Conservation (phyloP, 2,113 vertebrate genomes). For the human region DNA sequence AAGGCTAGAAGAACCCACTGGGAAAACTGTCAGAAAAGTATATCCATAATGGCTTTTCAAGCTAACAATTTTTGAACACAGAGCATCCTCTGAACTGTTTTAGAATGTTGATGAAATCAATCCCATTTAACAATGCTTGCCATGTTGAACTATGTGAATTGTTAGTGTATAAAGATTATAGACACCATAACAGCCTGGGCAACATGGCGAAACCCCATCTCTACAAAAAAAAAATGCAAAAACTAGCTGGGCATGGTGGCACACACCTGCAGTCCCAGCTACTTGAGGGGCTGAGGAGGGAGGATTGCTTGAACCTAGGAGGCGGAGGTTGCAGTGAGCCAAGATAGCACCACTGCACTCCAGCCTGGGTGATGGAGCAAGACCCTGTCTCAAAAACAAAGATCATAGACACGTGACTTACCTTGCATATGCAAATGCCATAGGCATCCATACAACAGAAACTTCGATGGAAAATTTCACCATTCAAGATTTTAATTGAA, state of each 20-base stretch:
- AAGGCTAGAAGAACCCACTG: background rate
- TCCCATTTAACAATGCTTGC: background rate
- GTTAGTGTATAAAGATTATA: background rate
- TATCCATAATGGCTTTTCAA: background rate
- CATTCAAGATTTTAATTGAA: background rate
- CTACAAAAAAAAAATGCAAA: too few relatives aligned
- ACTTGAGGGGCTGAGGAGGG: background rate
- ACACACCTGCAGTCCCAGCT: background rate
- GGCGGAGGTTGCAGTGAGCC: too few relatives aligned
- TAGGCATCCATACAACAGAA: background rate
- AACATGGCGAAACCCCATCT: too few relatives aligned
- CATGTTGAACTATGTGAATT: background rate
- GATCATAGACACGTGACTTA: background rate
- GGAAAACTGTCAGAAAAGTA: background rate
- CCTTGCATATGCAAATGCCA: background rate
- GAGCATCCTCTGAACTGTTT: background rate
- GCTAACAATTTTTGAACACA: conserved; percentile 5
- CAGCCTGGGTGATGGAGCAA: too few relatives aligned
- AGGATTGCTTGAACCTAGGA: background rate
- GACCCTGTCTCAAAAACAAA: too few relatives aligned
- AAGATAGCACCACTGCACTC: too few relatives aligned
- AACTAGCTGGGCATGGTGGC: background rate
- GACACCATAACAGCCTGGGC: background rate
- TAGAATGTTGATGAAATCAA: background rate
- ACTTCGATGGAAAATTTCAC: background rate